These are phyloP conservation scores for Erpetoichthys calabaricus DNA, from an alignment of 2,797 vertebrate genomes.

Conservation along the genomic window DNA sequence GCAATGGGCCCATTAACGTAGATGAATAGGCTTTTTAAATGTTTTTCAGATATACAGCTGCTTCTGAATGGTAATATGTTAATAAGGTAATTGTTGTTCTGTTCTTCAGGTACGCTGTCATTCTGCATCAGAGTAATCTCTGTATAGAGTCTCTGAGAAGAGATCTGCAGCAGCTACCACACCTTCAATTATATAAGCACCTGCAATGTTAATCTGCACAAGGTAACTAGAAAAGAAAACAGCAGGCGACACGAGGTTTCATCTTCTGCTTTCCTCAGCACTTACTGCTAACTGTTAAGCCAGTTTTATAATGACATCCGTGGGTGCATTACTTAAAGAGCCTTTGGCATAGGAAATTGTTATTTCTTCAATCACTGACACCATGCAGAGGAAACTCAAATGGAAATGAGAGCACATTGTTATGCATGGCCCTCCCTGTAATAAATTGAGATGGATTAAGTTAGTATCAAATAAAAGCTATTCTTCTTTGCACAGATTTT, in stretches of 20 bases:
- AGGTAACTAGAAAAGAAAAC: slow-evolving; percentile 42
- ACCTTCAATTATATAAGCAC: slow-evolving; percentile 92
- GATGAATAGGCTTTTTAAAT: slow-evolving; percentile 83
- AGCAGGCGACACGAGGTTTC: slow-evolving; percentile 60
- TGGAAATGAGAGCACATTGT: slow-evolving; percentile 81
- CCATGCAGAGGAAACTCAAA: slow-evolving; percentile 79
- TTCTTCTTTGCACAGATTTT: slow-evolving; percentile 75
- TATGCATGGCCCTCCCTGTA: slow-evolving; percentile 65
- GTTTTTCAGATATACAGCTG: slow-evolving; percentile 72
- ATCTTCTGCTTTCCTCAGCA: slow-evolving; percentile 40
- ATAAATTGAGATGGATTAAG: slow-evolving; percentile 89
- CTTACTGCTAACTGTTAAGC: slow-evolving; percentile 65
- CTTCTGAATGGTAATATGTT: slow-evolving; percentile 77
- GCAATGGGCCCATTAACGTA: slow-evolving; percentile 78
- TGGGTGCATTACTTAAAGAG: slow-evolving; percentile 59
- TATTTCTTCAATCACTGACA: slow-evolving; percentile 85
- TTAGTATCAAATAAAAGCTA: slow-evolving; percentile 78
- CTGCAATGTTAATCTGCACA: slow-evolving; percentile 68
- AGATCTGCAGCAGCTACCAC: slow-evolving; percentile 57
- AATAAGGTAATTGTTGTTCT: slow-evolving; percentile 78
- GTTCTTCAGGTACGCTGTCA: slow-evolving; percentile 69
- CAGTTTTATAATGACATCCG: slow-evolving; percentile 74
- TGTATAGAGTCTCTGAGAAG: slow-evolving; percentile 54
- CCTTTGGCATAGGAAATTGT: slow-evolving; percentile 88
- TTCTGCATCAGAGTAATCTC: slow-evolving; percentile 81